phyloP scores from a whole-genome alignment of 2,113 vertebrate genomes.

The Orientallactaga bullata region DNA sequence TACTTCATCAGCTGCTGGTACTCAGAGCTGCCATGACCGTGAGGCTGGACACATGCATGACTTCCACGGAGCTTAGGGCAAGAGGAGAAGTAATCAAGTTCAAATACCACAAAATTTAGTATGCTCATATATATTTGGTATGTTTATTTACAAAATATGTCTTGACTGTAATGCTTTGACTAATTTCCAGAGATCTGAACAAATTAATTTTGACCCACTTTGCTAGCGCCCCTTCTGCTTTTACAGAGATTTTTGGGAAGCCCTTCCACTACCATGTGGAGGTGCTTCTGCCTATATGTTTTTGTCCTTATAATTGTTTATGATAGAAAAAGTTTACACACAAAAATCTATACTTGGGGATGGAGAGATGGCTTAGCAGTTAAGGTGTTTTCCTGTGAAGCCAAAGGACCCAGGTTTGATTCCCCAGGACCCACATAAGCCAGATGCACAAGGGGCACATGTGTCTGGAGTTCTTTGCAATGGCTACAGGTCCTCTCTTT shows the following conservation, averaged over 20 bases:
- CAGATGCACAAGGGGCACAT: no score
- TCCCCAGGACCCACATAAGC: no score
- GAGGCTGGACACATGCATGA: neutral
- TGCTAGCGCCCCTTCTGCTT: neutral
- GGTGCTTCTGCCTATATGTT: neutral
- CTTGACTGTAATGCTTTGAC: neutral
- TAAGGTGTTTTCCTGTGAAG: no score
- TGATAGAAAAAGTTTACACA: neutral
- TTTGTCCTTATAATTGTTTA: neutral
- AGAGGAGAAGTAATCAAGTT: neutral
- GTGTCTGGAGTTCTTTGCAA: no score
- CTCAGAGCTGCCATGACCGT: neutral
- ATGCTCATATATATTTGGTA: neutral
- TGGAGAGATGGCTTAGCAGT: no score
- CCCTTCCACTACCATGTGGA: neutral
- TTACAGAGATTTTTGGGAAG: neutral
- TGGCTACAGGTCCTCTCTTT: no score
- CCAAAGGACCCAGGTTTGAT: no score
- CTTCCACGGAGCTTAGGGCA: neutral
- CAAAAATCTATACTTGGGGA: neutral
- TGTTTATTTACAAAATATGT: neutral
- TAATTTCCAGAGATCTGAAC: neutral
- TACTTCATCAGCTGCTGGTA: neutral
- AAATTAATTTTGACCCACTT: neutral
- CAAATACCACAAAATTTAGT: neutral